Evolutionary conservation across 2,113 vertebrate species (phyloP), one percentile per base, ranked within the genome.

Genomic region (Cranoglanis bouderius): DNA sequence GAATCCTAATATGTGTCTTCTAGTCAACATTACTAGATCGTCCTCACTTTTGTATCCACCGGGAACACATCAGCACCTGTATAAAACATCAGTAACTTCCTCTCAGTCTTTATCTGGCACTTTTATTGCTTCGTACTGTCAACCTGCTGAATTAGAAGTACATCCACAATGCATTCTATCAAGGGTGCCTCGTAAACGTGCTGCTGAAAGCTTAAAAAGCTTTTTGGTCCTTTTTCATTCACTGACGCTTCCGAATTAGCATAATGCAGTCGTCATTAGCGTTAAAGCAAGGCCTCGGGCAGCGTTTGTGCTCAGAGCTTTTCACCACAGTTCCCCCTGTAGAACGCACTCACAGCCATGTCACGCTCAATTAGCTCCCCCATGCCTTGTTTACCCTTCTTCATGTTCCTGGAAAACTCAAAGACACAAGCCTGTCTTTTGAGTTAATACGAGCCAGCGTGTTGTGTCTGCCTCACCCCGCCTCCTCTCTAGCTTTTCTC

Each of bases 331-430:
- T 90, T 57, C 26, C 88, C 87, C 88, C 85, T 87, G 87, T 63
- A 93, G 92, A 91, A 94, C 90, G 90, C 93, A 81, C 87, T 85
- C 80, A 86, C 90, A 93, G 87, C 89, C 59, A 90, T 90, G 92
- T 93, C 92, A 92, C 88, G 55, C 92, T 94, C 93, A 89, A 91
- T 93, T 92, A 57, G 91, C 92, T 95, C 94, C 92, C 92, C 92
- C 90, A 74, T 92, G 91, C 92, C 92, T 87, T 90, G 91, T 82
- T 35, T 82, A 89, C 93, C 91, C 90, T 89, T 82, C 92, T 94
- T 94, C 88, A 91, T 92, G 93, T 93, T 93, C 92, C 92, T 91
- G 88, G 82, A 85, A 87, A 90, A 82, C 87, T 81, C 89, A 93
- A 92, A 92, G 90, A 90, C 90, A 85, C 46, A 53, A 32, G 91